Evolutionary conservation across 2,113 vertebrate genomes (phyloP).

Genomic region (Takifugu bimaculatus): DNA sequence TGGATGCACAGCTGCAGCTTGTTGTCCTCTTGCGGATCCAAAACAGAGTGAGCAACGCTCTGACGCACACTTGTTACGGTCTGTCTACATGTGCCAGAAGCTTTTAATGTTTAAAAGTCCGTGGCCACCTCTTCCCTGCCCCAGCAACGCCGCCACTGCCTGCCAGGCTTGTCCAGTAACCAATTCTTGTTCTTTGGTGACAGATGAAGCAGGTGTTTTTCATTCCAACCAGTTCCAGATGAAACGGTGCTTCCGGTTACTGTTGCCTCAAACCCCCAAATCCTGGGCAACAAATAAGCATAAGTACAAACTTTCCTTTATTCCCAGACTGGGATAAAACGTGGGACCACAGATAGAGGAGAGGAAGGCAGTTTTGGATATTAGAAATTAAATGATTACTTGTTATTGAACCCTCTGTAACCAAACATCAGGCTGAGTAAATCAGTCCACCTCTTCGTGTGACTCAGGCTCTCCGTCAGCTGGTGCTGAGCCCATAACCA

Average conservation of each 20-base stretch:
- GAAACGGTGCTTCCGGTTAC: not conserved
- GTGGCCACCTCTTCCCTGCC: not conserved
- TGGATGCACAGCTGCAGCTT: conserved; percentile 45
- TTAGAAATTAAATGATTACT: conserved; percentile 19
- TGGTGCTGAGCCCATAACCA: conserved; percentile 44
- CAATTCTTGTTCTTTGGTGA: not conserved
- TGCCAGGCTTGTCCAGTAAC: not conserved
- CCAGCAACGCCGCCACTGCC: not conserved
- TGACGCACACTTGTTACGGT: conserved; percentile 17
- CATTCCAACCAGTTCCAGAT: not conserved
- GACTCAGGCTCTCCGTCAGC: conserved; percentile 49
- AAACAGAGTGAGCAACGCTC: conserved; percentile 32
- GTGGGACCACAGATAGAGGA: too few species aligned
- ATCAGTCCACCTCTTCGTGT: conserved; percentile 12
- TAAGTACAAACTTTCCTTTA: too few species aligned
- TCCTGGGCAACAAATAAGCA: too few species aligned
- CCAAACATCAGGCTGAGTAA: conserved; percentile 8
- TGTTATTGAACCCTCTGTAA: conserved; percentile 10
- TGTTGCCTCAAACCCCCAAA: too few species aligned
- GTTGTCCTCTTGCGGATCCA: conserved; percentile 22
- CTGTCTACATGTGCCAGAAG: conserved; percentile 14
- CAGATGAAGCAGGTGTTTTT: not conserved
- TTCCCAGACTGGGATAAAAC: too few species aligned
- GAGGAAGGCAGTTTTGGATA: conserved; percentile 21
- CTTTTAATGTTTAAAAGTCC: not conserved